A percentile compares a stretch with the other conserved stretches of the same genome.
These are phyloP conservation scores for Acrocyrtus sp. DNA, from an alignment of 2,888 invertebrate species.

Conservation along the genomic window DNA sequence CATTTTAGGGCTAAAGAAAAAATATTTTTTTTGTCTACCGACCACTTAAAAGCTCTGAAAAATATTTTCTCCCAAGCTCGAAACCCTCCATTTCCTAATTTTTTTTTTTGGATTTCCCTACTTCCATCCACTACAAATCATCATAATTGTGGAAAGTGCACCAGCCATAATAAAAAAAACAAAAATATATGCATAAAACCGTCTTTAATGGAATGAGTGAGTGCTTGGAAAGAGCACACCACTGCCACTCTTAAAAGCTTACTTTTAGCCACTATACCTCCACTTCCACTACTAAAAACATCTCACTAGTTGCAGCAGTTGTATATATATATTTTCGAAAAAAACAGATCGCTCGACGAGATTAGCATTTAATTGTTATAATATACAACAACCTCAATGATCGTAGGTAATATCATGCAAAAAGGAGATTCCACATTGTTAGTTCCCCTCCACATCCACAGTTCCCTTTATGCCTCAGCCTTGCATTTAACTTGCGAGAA, in stretches of 20 bases:
- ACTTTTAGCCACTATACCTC: background rate
- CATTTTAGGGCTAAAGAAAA: too few species aligned
- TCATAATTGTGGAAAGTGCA: conserved; percentile 16
- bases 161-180: conserved; percentile 32
- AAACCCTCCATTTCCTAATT: too few species aligned
- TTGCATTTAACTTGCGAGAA: too few species aligned
- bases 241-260: background rate
- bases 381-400: conserved; percentile 5
- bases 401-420: too few species aligned
- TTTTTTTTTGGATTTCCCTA: too few species aligned
- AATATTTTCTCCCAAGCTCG: too few species aligned
- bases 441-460: too few species aligned
- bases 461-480: too few species aligned
- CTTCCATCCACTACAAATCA: too few species aligned
- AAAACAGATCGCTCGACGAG: conserved; percentile 29
- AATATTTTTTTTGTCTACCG: too few species aligned
- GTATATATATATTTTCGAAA: conserved; percentile 22
- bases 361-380: conserved; percentile 47
- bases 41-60: too few species aligned
- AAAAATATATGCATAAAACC: conserved; percentile 28
- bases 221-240: conserved; percentile 10
- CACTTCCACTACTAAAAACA: background rate
- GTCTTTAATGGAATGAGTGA: conserved; percentile 35
- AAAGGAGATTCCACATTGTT: too few species aligned
- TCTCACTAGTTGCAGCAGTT: background rate